Conservation (phyloP, 2,113 vertebrate genomes). For the Cyprinodon brontotheroides region DNA sequence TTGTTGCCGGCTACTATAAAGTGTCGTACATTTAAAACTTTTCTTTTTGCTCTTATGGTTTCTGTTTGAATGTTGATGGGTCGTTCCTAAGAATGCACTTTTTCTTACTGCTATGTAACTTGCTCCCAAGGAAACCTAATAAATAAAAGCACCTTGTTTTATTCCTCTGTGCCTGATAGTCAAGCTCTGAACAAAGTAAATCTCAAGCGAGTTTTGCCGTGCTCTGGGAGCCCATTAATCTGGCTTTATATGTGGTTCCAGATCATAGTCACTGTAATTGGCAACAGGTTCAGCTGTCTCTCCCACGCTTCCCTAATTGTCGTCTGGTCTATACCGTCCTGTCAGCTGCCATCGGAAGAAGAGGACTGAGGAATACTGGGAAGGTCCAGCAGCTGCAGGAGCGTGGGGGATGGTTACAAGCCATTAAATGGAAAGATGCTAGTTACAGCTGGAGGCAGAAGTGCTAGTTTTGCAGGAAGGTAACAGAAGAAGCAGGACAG, state of each 20-base stretch:
- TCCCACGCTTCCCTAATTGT: slow-evolving; percentile 67
- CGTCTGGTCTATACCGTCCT: slow-evolving; percentile 50
- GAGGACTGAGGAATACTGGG: slow-evolving; percentile 3
- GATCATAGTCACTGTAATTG: slow-evolving; percentile 48
- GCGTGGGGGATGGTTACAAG: slow-evolving; percentile 26
- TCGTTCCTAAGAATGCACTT: slow-evolving; percentile 41
- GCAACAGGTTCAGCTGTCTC: slow-evolving; percentile 64
- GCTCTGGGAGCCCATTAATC: slow-evolving; percentile 23
- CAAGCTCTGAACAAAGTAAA: not conserved
- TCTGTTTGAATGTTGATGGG: not conserved
- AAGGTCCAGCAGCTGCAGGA: slow-evolving; percentile 50
- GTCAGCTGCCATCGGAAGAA: slow-evolving; percentile 52
- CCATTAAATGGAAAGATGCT: slow-evolving; percentile 38
- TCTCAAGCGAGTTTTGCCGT: not conserved
- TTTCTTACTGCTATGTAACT: slow-evolving; percentile 37
- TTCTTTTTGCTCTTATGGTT: slow-evolving; percentile 50
- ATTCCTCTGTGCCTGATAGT: slow-evolving; percentile 13
- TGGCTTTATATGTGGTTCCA: slow-evolving; percentile 2
- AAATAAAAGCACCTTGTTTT: slow-evolving; percentile 54
- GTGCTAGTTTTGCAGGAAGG: slow-evolving; percentile 31
- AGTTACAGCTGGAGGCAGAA: slow-evolving; percentile 35
- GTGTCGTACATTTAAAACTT: slow-evolving; percentile 18
- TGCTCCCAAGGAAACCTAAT: slow-evolving; percentile 41
- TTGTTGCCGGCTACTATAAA: slow-evolving; percentile 10
- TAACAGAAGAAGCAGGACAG: slow-evolving; percentile 9